Evolutionary conservation across 2,888 invertebrate genomes (phyloP), one percentile per base, ranked within the genome.

Genomic region (Lochmaea crataegi): DNA sequence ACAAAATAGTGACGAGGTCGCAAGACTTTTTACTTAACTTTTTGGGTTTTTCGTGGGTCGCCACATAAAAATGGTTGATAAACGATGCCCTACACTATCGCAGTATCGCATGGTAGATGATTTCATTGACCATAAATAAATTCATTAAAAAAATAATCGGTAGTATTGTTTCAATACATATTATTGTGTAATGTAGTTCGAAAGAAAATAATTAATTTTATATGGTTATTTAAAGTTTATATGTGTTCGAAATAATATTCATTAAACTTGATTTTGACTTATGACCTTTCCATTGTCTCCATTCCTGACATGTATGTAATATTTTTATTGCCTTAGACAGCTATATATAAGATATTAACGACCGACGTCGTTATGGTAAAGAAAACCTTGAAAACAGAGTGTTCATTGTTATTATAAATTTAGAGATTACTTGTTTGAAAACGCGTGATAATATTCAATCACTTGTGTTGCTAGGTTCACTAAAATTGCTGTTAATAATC

Each of bases 241-340:
- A 53, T 53, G 18, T 53, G 53, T 7, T 53, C 16, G 9, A 7
- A 16, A 53, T 9, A 16, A 16, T 16, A 18, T 53, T 18, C 2
- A 16, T 16, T 53, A 53, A 53, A 16, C 18, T 53, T 53, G 53
- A 53, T 53, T 53, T 16, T 53, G 9, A 9, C 53, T 11, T 53
- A 53, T 53, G 18, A 53, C 53, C 53, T 53, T 53, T 53, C 53
- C 53, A 53, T 53, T 53, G 53, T 53, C 53, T 53, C 53, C 16
- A 10, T 18, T 53, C 16, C 7, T 53, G 18, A 53, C 53, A 18
- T 48, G n/a, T n/a, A n/a, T n/a, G 6, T 12, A 48, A n/a, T 16
- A 18, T 16, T 53, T 53, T 18, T 53, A 53, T 53, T 53, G 18
- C 53, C 18, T 53, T 18, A 10, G 53, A 53, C 45, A 14, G 45